Base-by-base conservation (phyloP, 1,140 invertebrate genomes). In the Parapsyche elsis region DNA sequence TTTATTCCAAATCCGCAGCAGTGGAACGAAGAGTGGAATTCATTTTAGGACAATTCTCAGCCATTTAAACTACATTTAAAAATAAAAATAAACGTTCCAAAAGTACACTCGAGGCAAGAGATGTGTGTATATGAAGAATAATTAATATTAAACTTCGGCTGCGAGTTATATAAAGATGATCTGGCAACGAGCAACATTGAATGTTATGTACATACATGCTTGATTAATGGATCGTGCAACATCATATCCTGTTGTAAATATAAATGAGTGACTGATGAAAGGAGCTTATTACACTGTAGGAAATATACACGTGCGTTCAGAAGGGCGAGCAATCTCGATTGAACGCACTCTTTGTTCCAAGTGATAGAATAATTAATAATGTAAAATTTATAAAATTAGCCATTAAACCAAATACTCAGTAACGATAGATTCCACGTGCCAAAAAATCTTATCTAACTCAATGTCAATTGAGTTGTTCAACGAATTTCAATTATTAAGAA, bases 221-320 rank as follows among this genome's bases (percentile, higher is more conserved):
- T 75, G 73, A 75, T 75, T 75, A 75, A 75, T 75, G 73, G 24
- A 53, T 75, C 73, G 73, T 75, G 73, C 46, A 75, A 57, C 73
- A 75, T 75, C 73, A 75, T 75, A 75, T 75, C 73, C 73, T 75
- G 73, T 75, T 75, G 73, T 75, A 75, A 75, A 75, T 75, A 75
- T 75, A 75, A 75, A 75, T 75, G 45, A 75, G 73, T 26, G 73
- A 57, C 73, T 75, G 73, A 75, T 57, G 73, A 75, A 30, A 67
- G 64, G 64, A 30, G 64, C 64, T 67, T 67, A 67, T 67, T 67
- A 67, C 49, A 53, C 16, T 53, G 49, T 53, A 53, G 49, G 49
- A 53, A 53, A 53, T 14, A 12, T 16, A 53, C 16, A 53, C 16
- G 49, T 53, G 49, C 16, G 10, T 53, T 12, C 10, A 53, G 12